Conservation (phyloP, 2,797 vertebrate species). For the Gymnopithys bicolor region DNA sequence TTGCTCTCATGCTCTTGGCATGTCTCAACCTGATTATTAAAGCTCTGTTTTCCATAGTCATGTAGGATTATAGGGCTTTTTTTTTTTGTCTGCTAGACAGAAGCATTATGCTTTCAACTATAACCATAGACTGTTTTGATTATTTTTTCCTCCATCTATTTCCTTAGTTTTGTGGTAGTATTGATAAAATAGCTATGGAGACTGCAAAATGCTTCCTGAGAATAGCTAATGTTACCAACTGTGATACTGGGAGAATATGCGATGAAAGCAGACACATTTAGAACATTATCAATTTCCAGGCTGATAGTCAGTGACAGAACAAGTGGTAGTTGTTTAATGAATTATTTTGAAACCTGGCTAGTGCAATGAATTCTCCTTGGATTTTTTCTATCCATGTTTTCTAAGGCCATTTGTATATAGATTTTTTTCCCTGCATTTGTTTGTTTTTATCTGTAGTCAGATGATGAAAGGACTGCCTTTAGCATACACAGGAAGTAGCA, state of each 20-base stretch:
- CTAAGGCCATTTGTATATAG: conserved; percentile 6
- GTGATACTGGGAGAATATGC: conserved; percentile 2
- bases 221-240: conserved; percentile 8
- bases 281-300: conserved; percentile 52
- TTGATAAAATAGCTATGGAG: conserved; percentile 44
- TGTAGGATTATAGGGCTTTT: conserved; percentile 21
- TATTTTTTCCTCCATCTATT: conserved; percentile 29
- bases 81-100: conserved; percentile 41
- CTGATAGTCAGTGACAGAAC: conserved; percentile 44
- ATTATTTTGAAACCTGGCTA: conserved; percentile 50
- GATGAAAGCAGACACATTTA: conserved; percentile 56
- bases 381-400: conserved; percentile 20
- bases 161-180: conserved; percentile 57
- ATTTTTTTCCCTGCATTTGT: neutral
- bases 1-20: conserved; percentile 13
- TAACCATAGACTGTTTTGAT: neutral
- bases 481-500: neutral
- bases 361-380: neutral
- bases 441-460: conserved; percentile 14
- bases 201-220: conserved; percentile 56
- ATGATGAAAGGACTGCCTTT: conserved; percentile 29
- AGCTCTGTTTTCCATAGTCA: conserved; percentile 47
- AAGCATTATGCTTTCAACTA: conserved; percentile 50
- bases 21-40: conserved; percentile 68
- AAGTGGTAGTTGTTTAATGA: conserved; percentile 58